These are phyloP conservation scores for Nannoperca obscura DNA, from an alignment of 2,797 vertebrate species.

Conservation along the genomic window DNA sequence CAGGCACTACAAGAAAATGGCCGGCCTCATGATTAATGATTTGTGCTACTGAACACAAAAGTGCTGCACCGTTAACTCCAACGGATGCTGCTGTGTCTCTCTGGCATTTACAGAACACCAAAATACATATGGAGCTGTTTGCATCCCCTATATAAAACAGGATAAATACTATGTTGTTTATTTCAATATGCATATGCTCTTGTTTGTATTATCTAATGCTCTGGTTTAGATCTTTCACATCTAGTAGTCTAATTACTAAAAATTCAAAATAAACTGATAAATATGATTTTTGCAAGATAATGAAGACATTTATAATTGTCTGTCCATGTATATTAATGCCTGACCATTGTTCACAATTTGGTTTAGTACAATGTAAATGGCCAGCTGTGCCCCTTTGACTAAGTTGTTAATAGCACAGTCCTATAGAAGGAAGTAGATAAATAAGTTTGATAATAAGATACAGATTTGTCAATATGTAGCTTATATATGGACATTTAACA, in stretches of 20 bases:
- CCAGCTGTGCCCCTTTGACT: constrained; percentile 31
- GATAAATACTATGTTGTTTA: constrained; percentile 65
- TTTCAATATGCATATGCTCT: constrained; percentile 18
- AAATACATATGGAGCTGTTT: constrained; percentile 88
- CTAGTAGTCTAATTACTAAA: neutral
- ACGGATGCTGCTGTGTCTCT: constrained; percentile 91
- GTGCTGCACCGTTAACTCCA: constrained; percentile 99
- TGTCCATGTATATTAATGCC: constrained; percentile 24
- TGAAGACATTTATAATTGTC: constrained; percentile 21
- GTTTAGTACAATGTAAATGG: constrained; percentile 27
- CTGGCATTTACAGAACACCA: constrained; percentile 97
- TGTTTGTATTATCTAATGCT: constrained; percentile 51
- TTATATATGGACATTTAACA: neutral
- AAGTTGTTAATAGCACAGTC: constrained; percentile 51
- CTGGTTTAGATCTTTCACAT: constrained; percentile 20
- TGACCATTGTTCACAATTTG: constrained; percentile 10
- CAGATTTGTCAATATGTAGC: neutral
- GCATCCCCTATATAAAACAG: constrained; percentile 72
- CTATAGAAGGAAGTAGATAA: constrained; percentile 26
- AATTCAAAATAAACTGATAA: constrained; percentile 2
- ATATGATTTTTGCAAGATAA: constrained; percentile 30
- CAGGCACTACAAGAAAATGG: constrained; percentile 99
- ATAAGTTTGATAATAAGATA: constrained; percentile 34
- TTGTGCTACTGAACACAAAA: constrained; percentile 99
- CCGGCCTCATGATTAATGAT: constrained; percentile 99